Evolutionary conservation across 2,888 invertebrate species (phyloP).

Genomic region (Steinernema scapterisci): DNA sequence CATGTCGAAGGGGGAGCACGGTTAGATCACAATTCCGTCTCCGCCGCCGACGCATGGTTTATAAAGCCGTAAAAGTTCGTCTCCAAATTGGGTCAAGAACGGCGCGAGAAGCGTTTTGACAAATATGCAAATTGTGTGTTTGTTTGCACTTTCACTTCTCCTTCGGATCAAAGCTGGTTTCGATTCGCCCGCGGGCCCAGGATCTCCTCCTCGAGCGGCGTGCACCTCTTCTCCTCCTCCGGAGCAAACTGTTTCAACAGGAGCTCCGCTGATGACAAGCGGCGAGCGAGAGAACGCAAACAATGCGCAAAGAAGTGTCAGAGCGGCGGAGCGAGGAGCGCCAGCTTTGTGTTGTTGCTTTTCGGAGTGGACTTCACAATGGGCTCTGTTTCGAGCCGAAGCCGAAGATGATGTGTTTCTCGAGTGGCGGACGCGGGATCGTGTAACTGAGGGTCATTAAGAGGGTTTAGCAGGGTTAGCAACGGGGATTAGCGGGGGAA

Average conservation of each 20-base stretch:
- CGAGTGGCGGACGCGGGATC: background rate
- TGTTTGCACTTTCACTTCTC: conserved; percentile 27
- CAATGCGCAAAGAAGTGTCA: conserved; percentile 11
- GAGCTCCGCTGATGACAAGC: background rate
- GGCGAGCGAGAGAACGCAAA: conserved; percentile 5
- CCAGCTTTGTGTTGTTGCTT: conserved; percentile 24
- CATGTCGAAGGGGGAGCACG: background rate
- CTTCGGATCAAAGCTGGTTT: background rate
- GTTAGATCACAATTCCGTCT: background rate
- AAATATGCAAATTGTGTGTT: conserved; percentile 26
- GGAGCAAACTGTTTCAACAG: conserved; percentile 3
- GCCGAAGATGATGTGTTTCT: background rate
- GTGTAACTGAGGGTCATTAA: too few relatives aligned
- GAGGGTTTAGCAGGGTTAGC: too few relatives aligned
- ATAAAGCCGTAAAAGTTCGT: background rate
- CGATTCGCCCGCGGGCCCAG: conserved; percentile 10
- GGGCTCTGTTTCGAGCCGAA: conserved; percentile 16
- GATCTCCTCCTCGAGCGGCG: conserved; percentile 25
- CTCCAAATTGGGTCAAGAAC: conserved; percentile 7
- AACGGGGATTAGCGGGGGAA: too few relatives aligned
- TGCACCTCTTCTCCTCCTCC: background rate
- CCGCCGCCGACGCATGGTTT: background rate
- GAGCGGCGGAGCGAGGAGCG: background rate
- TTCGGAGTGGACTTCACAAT: conserved; percentile 22
- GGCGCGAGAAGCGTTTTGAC: background rate